Evolutionary conservation across 2,113 vertebrate genomes (phyloP), one percentile per base, ranked within the genome.

Genomic region (Tapirus terrestris): DNA sequence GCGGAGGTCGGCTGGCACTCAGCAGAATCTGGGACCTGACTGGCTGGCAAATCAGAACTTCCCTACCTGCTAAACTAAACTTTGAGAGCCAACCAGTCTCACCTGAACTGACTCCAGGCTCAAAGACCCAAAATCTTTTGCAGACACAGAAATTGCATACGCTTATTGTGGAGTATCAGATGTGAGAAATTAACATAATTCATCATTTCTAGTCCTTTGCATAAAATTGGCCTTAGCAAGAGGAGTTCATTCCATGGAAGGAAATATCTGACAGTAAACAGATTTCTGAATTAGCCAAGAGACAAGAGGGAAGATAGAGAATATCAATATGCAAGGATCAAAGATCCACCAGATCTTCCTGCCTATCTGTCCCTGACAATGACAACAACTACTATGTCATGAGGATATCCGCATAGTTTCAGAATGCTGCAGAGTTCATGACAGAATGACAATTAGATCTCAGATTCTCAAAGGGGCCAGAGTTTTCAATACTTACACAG

Each of bases 401-500:
- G 23, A 63, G 61, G 27, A 23, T 17, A n/a, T 45, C 21, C 73
- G 36, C 23, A 18, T 29, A 21, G 4, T 79, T 91, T 92, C 45
- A 72, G 60, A 72, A 92, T 27, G 43, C 81, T 5, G 31, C 83
- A 53, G 48, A 63, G 39, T 31, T 70, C 31, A 4, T 14, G 58
- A 72, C 65, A 76, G 90, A 96, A 81, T 56, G 53, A 79, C 83
- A 95, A 76, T 94, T 60, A 95, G n/a, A 61, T 90, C 10, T 6
- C 21, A 31, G 63, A 67, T 87, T 58, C 93, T 86, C 93, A 56
- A 76, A 95, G 75, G 79, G 60, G 25, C 39, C 43, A 31, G 77
- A 31, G 27, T 83, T 96, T 89, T 83, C 61, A 95, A 81, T 86
- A 94, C 88, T 86, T 93, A 94, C 88, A 89, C 8, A 82, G 97